phyloP scores from a whole-genome alignment of 2,888 invertebrate species.

The Perizoma flavofasciatum region DNA sequence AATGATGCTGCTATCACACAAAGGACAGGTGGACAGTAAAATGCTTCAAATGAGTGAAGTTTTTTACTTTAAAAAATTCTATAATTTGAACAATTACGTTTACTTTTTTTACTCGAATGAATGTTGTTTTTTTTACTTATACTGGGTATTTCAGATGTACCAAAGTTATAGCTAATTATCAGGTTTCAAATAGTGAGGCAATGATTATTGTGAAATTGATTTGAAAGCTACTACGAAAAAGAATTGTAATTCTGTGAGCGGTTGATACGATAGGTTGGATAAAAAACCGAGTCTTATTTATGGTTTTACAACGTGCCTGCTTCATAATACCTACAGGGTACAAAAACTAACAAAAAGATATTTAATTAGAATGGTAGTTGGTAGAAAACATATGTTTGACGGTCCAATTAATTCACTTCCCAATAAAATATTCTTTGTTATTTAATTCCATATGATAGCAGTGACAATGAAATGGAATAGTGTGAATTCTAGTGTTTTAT shows the following conservation, averaged over 20 bases:
- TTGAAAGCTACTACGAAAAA: slow-evolving; percentile 13
- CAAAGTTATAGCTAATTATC: slow-evolving; percentile 16
- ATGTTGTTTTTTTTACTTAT: too few species aligned
- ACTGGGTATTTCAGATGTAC: slow-evolving; percentile 21
- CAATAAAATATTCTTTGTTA: slow-evolving; percentile 1
- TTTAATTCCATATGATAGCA: slow-evolving; percentile 9
- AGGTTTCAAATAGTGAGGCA: slow-evolving; percentile 19
- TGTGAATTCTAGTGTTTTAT: not conserved
- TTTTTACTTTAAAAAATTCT: too few species aligned
- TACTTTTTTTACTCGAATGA: too few species aligned
- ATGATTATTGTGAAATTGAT: slow-evolving; percentile 15
- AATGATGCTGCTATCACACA: too few species aligned
- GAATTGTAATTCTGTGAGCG: slow-evolving; percentile 1
- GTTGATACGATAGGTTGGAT: not conserved
- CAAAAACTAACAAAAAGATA: too few species aligned
- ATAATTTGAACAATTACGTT: too few species aligned
- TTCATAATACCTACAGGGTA: not conserved
- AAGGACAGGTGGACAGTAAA: too few species aligned
- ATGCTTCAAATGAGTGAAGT: too few species aligned
- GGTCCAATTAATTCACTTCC: not conserved
- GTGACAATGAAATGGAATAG: slow-evolving; percentile 6
- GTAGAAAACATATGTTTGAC: slow-evolving; percentile 2
- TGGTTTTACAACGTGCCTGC: not conserved
- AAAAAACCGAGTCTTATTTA: not conserved
- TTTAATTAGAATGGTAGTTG: not conserved